These are phyloP conservation scores for Nephrotoma guestfalica DNA, from an alignment of 2,888 invertebrate genomes.

Conservation along the genomic window DNA sequence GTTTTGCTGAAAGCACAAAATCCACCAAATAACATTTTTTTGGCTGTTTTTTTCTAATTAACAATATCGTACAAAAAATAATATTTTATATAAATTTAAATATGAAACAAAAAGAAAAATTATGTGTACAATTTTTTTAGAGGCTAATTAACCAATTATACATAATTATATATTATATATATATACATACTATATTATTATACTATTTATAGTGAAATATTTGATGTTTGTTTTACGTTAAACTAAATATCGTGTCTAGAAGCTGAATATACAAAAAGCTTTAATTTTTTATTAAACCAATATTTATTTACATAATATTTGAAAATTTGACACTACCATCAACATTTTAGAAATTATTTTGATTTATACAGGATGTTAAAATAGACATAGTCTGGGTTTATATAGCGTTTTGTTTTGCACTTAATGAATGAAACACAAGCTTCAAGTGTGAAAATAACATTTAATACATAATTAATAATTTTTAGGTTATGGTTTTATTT, in stretches of 20 bases:
- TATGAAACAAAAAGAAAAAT: not conserved
- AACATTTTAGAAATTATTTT: not conserved
- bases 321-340: not conserved
- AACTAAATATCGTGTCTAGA: not conserved
- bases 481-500: no score
- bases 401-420: not conserved
- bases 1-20: not conserved
- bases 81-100: not conserved
- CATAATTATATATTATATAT: not conserved
- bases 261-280: not conserved
- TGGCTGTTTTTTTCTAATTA: not conserved
- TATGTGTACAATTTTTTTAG: not conserved
- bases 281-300: not conserved
- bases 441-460: no score
- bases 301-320: not conserved
- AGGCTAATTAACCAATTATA: not conserved
- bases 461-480: no score
- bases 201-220: not conserved
- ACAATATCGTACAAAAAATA: not conserved
- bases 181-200: not conserved
- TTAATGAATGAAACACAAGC: no score
- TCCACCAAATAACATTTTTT: not conserved
- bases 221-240: not conserved
- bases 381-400: no score
- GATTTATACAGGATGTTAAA: no score